Percentiles rank a stretch among this genome's conserved stretches.
These are phyloP conservation scores for Pseudochirops corinnae DNA, from an alignment of 2,797 vertebrate genomes.

Conservation along the genomic window DNA sequence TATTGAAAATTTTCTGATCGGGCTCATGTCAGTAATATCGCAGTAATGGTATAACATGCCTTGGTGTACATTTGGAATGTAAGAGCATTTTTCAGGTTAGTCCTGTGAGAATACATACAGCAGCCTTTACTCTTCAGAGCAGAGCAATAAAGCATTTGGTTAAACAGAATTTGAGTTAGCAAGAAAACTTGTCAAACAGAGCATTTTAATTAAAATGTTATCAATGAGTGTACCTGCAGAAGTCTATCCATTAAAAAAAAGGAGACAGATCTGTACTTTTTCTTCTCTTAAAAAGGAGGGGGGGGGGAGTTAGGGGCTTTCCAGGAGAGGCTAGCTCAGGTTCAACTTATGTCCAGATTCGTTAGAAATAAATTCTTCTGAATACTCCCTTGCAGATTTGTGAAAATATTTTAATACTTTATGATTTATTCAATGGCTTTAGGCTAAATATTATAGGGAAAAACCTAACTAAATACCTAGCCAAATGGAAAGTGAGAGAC, in stretches of 20 bases:
- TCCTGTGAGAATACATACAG: conserved; percentile 51
- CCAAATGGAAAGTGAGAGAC: neutral
- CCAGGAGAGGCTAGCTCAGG: neutral
- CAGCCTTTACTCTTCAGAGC: conserved; percentile 19
- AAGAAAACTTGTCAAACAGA: conserved; percentile 70
- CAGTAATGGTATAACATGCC: conserved; percentile 28
- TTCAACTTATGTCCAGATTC: conserved; percentile 38
- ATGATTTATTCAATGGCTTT: neutral
- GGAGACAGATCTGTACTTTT: conserved; percentile 8
- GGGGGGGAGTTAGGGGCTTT: neutral
- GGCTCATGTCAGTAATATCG: conserved; percentile 27
- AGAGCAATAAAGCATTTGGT: conserved; percentile 60
- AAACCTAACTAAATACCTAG: neutral
- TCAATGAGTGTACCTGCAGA: conserved; percentile 55
- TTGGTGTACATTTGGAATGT: conserved; percentile 51
- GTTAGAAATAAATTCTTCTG: conserved; percentile 20
- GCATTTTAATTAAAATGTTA: conserved; percentile 80
- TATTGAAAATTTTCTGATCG: conserved; percentile 54
- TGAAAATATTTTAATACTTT: conserved; percentile 25
- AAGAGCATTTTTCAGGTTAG: conserved; percentile 52
- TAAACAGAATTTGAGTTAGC: conserved; percentile 70
- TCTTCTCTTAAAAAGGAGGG: neutral
- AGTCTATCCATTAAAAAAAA: conserved; percentile 25
- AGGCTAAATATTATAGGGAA: neutral
- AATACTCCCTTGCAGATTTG: conserved; percentile 29